phyloP scores from a whole-genome alignment of 2,113 vertebrate species.

The Coturnix japonica region DNA sequence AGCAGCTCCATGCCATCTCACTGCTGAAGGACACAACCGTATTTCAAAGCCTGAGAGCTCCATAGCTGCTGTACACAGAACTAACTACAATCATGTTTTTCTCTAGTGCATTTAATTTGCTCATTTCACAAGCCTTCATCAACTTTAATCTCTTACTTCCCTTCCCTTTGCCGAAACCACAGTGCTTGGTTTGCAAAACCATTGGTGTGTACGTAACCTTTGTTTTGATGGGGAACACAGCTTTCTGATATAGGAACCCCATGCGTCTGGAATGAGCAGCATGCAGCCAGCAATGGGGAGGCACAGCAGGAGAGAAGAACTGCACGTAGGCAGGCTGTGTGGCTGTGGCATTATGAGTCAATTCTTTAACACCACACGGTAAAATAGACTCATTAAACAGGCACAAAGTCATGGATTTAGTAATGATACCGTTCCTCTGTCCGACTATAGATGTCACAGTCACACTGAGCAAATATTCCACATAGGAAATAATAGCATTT shows the following conservation, averaged over 20 bases:
- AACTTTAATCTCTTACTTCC: neutral
- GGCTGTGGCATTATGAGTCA: neutral
- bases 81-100: neutral
- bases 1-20: neutral
- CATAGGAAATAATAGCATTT: neutral
- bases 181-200: neutral
- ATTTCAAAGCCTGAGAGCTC: neutral
- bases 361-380: neutral
- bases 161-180: neutral
- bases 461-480: neutral
- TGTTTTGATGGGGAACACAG: neutral
- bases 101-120: neutral
- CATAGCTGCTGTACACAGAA: neutral
- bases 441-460: rapidly evolving
- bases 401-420: neutral
- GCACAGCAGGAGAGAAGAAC: neutral
- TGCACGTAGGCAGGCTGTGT: neutral
- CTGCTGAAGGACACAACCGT: neutral
- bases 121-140: neutral
- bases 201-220: neutral
- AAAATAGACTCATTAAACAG: neutral
- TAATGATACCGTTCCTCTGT: neutral
- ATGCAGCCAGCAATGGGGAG: neutral
- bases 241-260: neutral
- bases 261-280: neutral